phyloP scores from a whole-genome alignment of 2,113 vertebrate genomes.

The Gasterosteus nipponicus region DNA sequence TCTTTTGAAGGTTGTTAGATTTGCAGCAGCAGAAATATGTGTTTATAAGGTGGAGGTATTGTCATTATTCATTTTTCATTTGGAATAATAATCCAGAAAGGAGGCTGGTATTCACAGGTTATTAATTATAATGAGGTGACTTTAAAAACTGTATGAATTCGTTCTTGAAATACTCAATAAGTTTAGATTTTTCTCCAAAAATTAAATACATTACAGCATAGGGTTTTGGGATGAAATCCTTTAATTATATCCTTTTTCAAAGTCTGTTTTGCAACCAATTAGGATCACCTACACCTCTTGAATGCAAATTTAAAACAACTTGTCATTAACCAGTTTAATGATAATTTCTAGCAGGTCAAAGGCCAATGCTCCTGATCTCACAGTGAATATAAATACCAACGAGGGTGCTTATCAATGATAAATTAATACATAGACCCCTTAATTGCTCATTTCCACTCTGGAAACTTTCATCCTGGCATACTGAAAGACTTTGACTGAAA shows the following conservation, averaged over 20 bases:
- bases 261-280: slow-evolving; percentile 60
- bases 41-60: slow-evolving; percentile 5
- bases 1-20: slow-evolving; percentile 35
- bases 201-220: background rate
- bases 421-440: slow-evolving; percentile 58
- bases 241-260: slow-evolving; percentile 43
- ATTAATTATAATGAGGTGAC: slow-evolving; percentile 15
- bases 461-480: slow-evolving; percentile 10
- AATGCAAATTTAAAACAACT: slow-evolving; percentile 67
- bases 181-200: background rate
- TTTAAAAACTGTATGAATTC: background rate
- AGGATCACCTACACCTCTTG: slow-evolving; percentile 41
- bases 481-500: slow-evolving; percentile 7
- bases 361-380: slow-evolving; percentile 50
- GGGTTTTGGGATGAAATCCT: slow-evolving; percentile 21
- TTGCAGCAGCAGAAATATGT: slow-evolving; percentile 20
- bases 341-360: slow-evolving; percentile 63
- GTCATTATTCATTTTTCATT: slow-evolving; percentile 17
- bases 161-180: slow-evolving; percentile 8
- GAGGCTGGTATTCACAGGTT: background rate
- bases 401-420: slow-evolving; percentile 46
- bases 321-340: slow-evolving; percentile 65
- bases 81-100: background rate
- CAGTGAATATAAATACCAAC: slow-evolving; percentile 69
- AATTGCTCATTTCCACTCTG: slow-evolving; percentile 37